A percentile compares a stretch with the other conserved stretches of the same genome.
These are phyloP conservation scores for Aramus guarauna DNA, from an alignment of 2,113 vertebrate genomes.

Conservation along the genomic window DNA sequence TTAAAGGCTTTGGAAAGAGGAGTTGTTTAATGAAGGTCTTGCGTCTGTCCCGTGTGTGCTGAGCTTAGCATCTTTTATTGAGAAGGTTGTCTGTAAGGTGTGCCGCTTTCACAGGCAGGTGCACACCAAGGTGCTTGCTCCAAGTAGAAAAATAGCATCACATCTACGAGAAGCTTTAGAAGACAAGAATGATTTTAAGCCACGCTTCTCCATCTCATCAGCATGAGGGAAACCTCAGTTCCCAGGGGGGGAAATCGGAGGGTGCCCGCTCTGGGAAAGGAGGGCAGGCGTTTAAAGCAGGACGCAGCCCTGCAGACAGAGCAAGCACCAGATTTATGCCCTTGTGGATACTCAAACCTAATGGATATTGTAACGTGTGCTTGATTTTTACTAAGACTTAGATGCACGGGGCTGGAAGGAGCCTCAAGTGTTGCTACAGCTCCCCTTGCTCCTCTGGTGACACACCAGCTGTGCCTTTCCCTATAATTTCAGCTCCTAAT, in stretches of 20 bases:
- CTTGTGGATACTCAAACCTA: background rate
- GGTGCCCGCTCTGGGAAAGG: background rate
- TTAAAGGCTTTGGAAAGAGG: background rate
- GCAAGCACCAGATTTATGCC: background rate
- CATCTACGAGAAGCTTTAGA: background rate
- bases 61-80: background rate
- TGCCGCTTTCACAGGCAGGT: background rate
- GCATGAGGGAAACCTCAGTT: background rate
- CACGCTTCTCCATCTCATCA: background rate
- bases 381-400: background rate
- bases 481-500: background rate
- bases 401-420: background rate
- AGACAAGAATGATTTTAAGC: background rate
- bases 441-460: background rate
- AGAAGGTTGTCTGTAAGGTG: background rate
- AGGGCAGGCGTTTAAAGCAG: background rate
- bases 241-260: background rate
- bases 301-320: background rate
- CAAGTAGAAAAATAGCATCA: background rate
- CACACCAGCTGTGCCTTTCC: background rate
- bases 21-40: background rate
- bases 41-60: rapidly evolving
- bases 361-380: rapidly evolving
- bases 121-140: background rate
- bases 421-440: background rate